A percentile compares a stretch with the other conserved stretches of the same genome.
Conservation (phyloP, 2,113 vertebrate species). For the Opisthocomus hoazin region DNA sequence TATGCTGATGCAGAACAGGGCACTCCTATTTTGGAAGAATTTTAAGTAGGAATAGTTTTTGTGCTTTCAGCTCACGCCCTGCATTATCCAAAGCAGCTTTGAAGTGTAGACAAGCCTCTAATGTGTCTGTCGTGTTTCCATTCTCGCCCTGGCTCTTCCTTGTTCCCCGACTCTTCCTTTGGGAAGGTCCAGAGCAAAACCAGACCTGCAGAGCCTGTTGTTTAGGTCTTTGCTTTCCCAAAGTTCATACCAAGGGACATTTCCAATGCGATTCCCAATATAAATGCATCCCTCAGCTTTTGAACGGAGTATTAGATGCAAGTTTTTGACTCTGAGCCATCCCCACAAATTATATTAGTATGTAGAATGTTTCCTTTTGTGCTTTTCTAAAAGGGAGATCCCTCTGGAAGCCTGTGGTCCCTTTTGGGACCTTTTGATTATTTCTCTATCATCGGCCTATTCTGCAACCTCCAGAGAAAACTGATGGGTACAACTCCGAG, state of each 20-base stretch:
- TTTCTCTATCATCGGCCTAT: background rate
- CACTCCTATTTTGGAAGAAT: conserved; percentile 8
- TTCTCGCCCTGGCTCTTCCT: conserved; percentile 4
- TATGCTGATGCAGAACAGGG: conserved; percentile 24
- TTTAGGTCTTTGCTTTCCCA: background rate
- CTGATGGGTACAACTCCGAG: background rate
- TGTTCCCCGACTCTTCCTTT: background rate
- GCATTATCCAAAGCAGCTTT: conserved; percentile 31
- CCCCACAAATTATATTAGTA: background rate
- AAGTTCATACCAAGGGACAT: background rate
- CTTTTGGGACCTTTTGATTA: background rate
- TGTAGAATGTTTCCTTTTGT: background rate
- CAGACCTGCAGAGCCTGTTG: background rate
- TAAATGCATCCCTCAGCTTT: background rate
- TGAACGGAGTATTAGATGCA: background rate
- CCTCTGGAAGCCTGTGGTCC: background rate
- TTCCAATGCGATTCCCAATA: background rate
- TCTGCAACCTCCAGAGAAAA: background rate
- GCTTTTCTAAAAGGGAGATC: background rate
- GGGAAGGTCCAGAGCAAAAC: conserved; percentile 26
- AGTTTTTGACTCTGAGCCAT: background rate
- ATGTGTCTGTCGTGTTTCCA: conserved; percentile 13
- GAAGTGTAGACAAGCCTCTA: conserved; percentile 52
- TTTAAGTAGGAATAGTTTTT: conserved; percentile 10
- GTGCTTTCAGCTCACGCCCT: conserved; percentile 45